These are phyloP conservation scores for Germaria angustata DNA, from an alignment of 2,888 invertebrate species.

Conservation along the genomic window DNA sequence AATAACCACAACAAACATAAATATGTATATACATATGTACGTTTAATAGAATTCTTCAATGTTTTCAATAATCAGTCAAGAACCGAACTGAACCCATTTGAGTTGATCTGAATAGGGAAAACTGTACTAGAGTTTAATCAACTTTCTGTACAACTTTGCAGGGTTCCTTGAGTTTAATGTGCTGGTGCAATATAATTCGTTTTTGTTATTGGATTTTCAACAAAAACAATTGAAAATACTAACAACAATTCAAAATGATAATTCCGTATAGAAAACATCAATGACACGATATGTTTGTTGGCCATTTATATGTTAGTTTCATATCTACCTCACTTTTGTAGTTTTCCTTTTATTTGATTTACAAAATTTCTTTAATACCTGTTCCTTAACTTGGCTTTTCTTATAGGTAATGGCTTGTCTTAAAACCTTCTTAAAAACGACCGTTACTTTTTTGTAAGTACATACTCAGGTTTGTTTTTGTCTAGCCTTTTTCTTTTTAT, in stretches of 20 bases:
- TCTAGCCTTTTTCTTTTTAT: neutral
- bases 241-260: conserved; percentile 15
- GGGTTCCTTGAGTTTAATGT: conserved; percentile 28
- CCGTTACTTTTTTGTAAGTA: conserved; percentile 50
- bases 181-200: neutral
- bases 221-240: conserved; percentile 8
- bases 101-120: conserved; percentile 5
- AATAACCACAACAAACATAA: conserved; percentile 48
- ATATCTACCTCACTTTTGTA: conserved; percentile 21
- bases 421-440: conserved; percentile 43
- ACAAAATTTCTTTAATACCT: conserved; percentile 50
- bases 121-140: conserved; percentile 58
- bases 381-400: conserved; percentile 41
- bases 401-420: conserved; percentile 31
- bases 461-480: neutral
- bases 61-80: conserved; percentile 36
- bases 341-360: conserved; percentile 41
- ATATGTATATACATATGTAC: neutral
- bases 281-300: conserved; percentile 21
- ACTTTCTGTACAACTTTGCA: conserved; percentile 48
- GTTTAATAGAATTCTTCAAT: neutral
- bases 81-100: conserved; percentile 3
- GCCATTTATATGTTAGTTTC: conserved; percentile 34
- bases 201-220: conserved; percentile 23
- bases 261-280: conserved; percentile 29